Percentiles rank a stretch among this genome's conserved stretches.
These are phyloP conservation scores for Macrotus californicus DNA, from an alignment of 2,113 vertebrate genomes.

Conservation along the genomic window DNA sequence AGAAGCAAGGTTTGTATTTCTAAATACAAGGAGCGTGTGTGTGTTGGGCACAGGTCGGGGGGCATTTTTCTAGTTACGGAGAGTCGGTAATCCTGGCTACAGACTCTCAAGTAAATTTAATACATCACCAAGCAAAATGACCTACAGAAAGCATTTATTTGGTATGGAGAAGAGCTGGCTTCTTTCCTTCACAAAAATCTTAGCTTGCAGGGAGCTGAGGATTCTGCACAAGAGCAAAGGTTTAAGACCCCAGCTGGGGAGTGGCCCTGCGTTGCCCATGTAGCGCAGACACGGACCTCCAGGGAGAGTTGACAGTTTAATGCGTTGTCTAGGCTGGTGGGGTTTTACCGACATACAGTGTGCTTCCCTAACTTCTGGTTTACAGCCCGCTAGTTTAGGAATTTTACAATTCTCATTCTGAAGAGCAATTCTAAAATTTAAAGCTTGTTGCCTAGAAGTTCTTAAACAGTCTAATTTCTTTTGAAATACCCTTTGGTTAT, in stretches of 20 bases:
- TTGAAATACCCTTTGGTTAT: not conserved
- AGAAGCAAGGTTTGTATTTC: slow-evolving; percentile 9
- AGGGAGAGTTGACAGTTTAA: not conserved
- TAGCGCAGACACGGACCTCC: not conserved
- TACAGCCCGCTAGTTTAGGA: not conserved
- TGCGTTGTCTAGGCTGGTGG: not conserved
- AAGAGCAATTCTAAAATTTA: slow-evolving; percentile 41
- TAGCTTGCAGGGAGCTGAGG: not conserved
- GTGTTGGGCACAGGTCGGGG: not conserved
- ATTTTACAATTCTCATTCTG: slow-evolving; percentile 21
- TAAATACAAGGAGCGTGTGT: not conserved
- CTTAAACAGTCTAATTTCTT: slow-evolving; percentile 18
- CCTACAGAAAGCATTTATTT: not conserved
- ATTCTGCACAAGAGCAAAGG: not conserved
- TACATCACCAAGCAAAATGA: slow-evolving; percentile 41
- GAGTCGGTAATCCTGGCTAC: not conserved
- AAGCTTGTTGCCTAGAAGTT: not conserved
- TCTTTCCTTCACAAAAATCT: slow-evolving; percentile 30
- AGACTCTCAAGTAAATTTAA: slow-evolving; percentile 7
- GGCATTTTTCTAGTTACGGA: not conserved
- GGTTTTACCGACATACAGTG: not conserved
- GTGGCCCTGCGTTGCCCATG: not conserved
- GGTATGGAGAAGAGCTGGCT: not conserved
- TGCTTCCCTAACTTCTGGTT: not conserved
- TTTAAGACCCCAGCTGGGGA: not conserved